Evolutionary conservation across 2,888 invertebrate genomes (phyloP).

Genomic region (Alloscopus bannaensis): DNA sequence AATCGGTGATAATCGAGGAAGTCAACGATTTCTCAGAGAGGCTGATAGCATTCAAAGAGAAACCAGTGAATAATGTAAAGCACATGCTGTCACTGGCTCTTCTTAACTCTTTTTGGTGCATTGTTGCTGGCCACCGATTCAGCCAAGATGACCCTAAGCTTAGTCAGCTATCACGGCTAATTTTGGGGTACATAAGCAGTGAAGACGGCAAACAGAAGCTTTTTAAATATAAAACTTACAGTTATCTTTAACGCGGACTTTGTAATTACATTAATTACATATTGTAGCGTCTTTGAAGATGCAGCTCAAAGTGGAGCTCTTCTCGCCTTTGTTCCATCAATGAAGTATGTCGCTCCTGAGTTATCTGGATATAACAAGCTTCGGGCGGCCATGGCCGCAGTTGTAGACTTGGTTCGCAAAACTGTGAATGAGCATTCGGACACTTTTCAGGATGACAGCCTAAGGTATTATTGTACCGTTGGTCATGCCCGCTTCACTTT

Average conservation of each 20-base stretch:
- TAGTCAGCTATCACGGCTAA: neutral
- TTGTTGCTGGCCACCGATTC: slow-evolving; percentile 44
- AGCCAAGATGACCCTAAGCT: slow-evolving; percentile 53
- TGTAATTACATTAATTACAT: neutral
- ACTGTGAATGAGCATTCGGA: slow-evolving; percentile 40
- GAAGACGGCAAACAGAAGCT: neutral
- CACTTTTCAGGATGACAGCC: slow-evolving; percentile 42
- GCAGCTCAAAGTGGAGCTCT: slow-evolving; percentile 32
- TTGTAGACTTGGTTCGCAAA: slow-evolving; percentile 12
- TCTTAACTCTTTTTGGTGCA: slow-evolving; percentile 53
- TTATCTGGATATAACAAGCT: slow-evolving; percentile 48
- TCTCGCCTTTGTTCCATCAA: slow-evolving; percentile 9
- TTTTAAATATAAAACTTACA: neutral
- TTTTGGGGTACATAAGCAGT: slow-evolving; percentile 30
- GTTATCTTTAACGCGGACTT: neutral
- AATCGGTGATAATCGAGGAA: slow-evolving; percentile 51
- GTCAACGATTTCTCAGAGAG: slow-evolving; percentile 31
- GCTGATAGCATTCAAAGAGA: slow-evolving; percentile 11
- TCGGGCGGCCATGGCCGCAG: slow-evolving; percentile 18
- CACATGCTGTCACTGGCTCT: slow-evolving; percentile 28
- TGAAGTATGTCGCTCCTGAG: slow-evolving; percentile 51
- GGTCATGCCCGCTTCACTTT: neutral
- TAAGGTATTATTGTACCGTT: slow-evolving; percentile 21
- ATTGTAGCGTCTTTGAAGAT: slow-evolving; percentile 41
- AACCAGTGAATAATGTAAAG: slow-evolving; percentile 40